Base-by-base conservation (phyloP, 1,140 invertebrate genomes). In the Cotesia vestalis region DNA sequence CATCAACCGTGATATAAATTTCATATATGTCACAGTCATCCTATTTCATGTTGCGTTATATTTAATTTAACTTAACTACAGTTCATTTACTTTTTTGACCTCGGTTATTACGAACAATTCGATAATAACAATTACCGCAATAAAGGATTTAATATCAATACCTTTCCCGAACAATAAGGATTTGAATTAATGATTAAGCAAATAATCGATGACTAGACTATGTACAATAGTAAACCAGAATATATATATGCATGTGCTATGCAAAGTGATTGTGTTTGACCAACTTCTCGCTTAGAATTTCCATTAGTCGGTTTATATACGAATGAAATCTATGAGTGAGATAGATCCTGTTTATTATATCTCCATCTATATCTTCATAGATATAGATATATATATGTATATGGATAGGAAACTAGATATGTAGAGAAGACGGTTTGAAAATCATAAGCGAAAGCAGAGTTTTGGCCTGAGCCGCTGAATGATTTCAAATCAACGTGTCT, bases 401-500 rank as follows among this genome's bases (percentile, higher is more conserved):
- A 64, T n/a, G 14, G 17, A 59, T 40, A 63, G 68, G 17, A 53
- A 59, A 71, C 66, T 59, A 59, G 57, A 59, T 57, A 46, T 46
- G 69, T 11, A 12, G 40, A 55, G 51, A 17, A 52, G 69, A 52
- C 12, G 60, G 17, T 35, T 71, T 34, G n/a, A 27, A 52, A 64
- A 46, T 55, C 27, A 72, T 66, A 72, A 55, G 70, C 55, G 40
- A 53, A 66, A 71, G 40, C 40, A 66, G 69, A 52, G 66, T 69
- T 62, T 64, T 73, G 60, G 69, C 67, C 69, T 73, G 71, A 75
- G 68, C 66, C 79, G 80, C 79, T 82, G 83, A 86, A 85, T 84
- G 83, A 85, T 85, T 86, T 84, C 81, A 83, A 86, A 86, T 85
- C 84, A 85, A 82, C 82, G 81, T 82, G 83, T 84, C 76, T 83